A percentile compares a stretch with the other conserved stretches of the same genome.
Evolutionary conservation across 2,113 vertebrate genomes (phyloP).

Genomic region (Andinoacara biseriatus): DNA sequence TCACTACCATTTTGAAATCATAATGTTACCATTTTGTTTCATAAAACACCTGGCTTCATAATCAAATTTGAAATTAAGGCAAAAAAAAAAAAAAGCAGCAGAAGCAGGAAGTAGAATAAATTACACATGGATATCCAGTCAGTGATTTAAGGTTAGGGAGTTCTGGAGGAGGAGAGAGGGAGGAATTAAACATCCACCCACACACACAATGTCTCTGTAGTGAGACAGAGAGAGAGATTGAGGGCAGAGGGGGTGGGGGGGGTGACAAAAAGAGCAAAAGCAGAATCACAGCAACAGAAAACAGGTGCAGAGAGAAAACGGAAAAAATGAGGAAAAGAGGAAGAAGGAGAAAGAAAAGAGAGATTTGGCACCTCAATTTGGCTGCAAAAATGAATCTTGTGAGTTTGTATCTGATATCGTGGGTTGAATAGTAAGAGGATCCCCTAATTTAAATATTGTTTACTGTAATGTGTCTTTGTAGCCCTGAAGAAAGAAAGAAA

Average conservation of each 20-base stretch:
- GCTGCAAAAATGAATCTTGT: constrained; percentile 34
- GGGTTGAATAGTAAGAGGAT: background rate
- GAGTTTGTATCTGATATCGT: constrained; percentile 12
- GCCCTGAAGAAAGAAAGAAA: background rate
- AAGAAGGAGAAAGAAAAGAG: constrained; percentile 30
- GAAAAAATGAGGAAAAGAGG: constrained; percentile 8
- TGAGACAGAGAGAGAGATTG: constrained; percentile 15
- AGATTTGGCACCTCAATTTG: constrained; percentile 57
- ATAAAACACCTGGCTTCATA: background rate
- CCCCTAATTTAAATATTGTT: background rate
- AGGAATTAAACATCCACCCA: constrained; percentile 42
- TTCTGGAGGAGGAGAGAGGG: background rate
- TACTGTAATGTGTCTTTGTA: background rate
- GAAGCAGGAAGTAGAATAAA: background rate
- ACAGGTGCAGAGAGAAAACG: background rate
- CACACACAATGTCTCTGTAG: constrained; percentile 12
- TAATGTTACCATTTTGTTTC: background rate
- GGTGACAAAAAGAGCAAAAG: background rate
- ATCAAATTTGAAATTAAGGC: background rate
- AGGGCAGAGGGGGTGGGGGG: background rate
- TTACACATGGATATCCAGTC: constrained; percentile 14
- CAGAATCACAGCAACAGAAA: background rate
- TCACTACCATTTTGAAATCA: background rate
- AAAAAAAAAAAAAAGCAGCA: background rate
- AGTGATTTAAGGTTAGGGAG: constrained; percentile 21